Percentiles rank a stretch among this genome's conserved stretches.
These are phyloP conservation scores for Coccyzus lansbergi DNA, from an alignment of 2,797 vertebrate species.

Conservation along the genomic window DNA sequence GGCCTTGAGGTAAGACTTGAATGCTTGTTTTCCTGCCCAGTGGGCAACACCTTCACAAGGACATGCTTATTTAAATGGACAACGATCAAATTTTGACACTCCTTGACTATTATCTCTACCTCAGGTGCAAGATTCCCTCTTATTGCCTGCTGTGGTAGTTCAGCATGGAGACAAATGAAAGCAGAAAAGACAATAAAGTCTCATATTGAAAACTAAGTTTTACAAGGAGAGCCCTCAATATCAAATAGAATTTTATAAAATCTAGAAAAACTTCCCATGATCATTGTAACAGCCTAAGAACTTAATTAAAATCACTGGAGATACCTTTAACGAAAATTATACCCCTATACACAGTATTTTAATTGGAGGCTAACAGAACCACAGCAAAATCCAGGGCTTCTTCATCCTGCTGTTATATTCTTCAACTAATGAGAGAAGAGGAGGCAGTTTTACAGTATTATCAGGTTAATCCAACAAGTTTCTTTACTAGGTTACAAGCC, in stretches of 20 bases:
- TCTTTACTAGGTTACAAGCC: neutral
- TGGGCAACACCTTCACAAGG: neutral
- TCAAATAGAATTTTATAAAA: constrained; percentile 37
- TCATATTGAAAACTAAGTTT: neutral
- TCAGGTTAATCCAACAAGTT: neutral
- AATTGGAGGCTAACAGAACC: neutral
- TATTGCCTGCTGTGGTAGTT: neutral
- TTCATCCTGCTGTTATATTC: neutral
- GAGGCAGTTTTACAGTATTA: neutral
- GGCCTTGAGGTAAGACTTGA: neutral
- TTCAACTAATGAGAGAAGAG: neutral
- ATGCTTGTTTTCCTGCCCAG: neutral
- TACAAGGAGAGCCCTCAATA: neutral
- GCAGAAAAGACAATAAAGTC: neutral
- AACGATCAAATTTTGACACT: neutral
- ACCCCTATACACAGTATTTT: neutral
- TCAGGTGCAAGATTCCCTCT: neutral
- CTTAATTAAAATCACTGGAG: neutral
- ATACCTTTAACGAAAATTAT: neutral
- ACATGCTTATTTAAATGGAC: neutral
- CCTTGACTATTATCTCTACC: neutral
- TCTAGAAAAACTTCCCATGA: neutral
- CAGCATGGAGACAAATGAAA: neutral
- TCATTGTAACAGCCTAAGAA: neutral
- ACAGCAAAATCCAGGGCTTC: neutral